A percentile compares a stretch with the other conserved stretches of the same genome.
These are phyloP conservation scores for Pseudobourletiella spinata DNA, from an alignment of 1,140 invertebrate species.

Conservation along the genomic window DNA sequence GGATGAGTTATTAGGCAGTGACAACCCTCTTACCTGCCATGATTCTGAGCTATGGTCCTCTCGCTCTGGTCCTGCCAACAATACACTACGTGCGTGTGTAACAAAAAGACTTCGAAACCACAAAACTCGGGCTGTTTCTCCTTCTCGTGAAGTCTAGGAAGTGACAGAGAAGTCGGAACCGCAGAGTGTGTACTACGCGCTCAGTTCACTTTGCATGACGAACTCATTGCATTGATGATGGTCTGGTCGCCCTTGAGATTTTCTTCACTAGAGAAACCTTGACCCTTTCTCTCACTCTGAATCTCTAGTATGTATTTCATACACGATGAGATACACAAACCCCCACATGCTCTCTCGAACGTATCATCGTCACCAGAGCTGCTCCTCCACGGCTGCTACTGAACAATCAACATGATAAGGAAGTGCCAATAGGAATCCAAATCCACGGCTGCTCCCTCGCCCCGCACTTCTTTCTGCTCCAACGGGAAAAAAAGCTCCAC, in stretches of 20 bases:
- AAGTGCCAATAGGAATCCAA: not conserved
- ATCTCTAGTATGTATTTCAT: not conserved
- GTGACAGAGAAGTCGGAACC: constrained; percentile 5
- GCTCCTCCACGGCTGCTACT: too few species aligned
- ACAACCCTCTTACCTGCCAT: constrained; percentile 24
- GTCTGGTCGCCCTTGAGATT: constrained; percentile 25
- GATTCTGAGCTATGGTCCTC: not conserved
- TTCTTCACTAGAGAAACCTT: constrained; percentile 20
- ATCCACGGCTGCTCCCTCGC: not conserved
- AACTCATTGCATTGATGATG: not conserved
- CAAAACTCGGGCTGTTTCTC: not conserved
- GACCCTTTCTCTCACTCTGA: constrained; percentile 23
- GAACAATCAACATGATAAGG: not conserved
- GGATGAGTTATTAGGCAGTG: too few species aligned
- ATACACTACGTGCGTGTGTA: not conserved
- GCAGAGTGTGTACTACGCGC: not conserved
- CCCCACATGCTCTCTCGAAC: too few species aligned
- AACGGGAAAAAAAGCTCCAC: not conserved
- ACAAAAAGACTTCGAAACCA: not conserved
- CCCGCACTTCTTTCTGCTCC: not conserved
- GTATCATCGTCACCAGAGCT: too few species aligned
- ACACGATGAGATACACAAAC: not conserved
- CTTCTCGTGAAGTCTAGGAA: constrained; percentile 20
- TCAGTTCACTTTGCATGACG: not conserved
- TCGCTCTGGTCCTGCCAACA: too few species aligned